These are phyloP conservation scores for Thaleichthys pacificus DNA, from an alignment of 2,797 vertebrate species.

Conservation along the genomic window DNA sequence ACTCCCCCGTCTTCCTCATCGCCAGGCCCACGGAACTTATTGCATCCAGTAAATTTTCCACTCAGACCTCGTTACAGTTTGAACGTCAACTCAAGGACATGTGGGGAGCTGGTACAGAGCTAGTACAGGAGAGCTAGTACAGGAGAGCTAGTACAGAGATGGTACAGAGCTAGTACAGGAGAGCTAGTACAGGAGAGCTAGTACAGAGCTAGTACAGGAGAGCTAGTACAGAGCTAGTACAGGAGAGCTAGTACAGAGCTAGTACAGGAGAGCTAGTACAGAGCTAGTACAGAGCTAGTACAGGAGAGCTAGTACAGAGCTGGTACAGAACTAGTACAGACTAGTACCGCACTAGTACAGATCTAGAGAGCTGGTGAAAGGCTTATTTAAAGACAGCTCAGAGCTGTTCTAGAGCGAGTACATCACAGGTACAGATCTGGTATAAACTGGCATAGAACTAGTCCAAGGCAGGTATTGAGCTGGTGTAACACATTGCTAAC, in stretches of 20 bases:
- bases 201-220: neutral
- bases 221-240: no score
- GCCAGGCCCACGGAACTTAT: constrained; percentile 33
- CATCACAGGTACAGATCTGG: no score
- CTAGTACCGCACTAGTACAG: no score
- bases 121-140: neutral
- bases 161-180: no score
- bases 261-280: no score
- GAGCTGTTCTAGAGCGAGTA: no score
- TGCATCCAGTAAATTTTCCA: constrained; percentile 37
- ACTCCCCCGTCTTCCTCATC: constrained; percentile 7
- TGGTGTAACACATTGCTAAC: no score
- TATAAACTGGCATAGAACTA: neutral
- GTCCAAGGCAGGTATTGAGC: no score
- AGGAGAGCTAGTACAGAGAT: neutral
- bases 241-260: no score
- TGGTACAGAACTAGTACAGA: no score
- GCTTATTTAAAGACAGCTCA: neutral
- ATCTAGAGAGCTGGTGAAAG: neutral
- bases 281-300: no score
- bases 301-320: neutral
- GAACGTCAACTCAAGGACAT: constrained; percentile 38
- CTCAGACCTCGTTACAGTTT: constrained; percentile 36
- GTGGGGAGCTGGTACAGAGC: neutral
- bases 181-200: neutral